Evolutionary conservation across 2,888 invertebrate species (phyloP).

Genomic region (Stratiomys singularior): DNA sequence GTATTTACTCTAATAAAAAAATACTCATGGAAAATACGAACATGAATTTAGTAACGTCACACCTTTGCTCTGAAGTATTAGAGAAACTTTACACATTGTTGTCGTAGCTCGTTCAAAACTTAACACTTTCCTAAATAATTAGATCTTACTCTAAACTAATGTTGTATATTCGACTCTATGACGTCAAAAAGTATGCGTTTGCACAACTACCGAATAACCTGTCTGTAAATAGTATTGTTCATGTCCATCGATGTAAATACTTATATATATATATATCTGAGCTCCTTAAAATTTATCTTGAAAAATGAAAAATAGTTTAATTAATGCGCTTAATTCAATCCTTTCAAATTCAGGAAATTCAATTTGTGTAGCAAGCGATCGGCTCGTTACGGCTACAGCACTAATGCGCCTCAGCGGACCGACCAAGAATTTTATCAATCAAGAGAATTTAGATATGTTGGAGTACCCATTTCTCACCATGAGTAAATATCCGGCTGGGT

Average conservation of each 20-base stretch:
- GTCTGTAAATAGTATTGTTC: background rate
- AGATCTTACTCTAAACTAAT: too few species aligned
- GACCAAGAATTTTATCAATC: slow-evolving; percentile 75
- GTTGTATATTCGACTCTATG: too few species aligned
- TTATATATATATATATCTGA: background rate
- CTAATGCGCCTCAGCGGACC: slow-evolving; percentile 70
- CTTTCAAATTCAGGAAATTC: slow-evolving; percentile 74
- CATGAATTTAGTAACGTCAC: too few species aligned
- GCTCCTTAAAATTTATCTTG: background rate
- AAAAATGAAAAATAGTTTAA: too few species aligned
- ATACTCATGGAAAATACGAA: too few species aligned
- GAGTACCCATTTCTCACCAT: slow-evolving; percentile 97
- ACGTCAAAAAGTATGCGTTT: background rate
- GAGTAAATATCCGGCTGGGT: slow-evolving; percentile 88
- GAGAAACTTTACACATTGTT: too few species aligned
- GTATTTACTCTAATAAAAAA: too few species aligned
- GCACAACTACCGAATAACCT: background rate
- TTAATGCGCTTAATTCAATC: background rate
- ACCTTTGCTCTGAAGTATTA: too few species aligned
- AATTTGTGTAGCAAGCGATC: slow-evolving; percentile 72
- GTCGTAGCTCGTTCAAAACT: too few species aligned
- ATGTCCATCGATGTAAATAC: slow-evolving; percentile 19
- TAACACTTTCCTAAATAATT: too few species aligned
- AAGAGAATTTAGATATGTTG: slow-evolving; percentile 86
- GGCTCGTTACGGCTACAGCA: slow-evolving; percentile 69